These are phyloP conservation scores for Urechis unicinctus DNA, from an alignment of 2,888 invertebrate species.

Conservation along the genomic window DNA sequence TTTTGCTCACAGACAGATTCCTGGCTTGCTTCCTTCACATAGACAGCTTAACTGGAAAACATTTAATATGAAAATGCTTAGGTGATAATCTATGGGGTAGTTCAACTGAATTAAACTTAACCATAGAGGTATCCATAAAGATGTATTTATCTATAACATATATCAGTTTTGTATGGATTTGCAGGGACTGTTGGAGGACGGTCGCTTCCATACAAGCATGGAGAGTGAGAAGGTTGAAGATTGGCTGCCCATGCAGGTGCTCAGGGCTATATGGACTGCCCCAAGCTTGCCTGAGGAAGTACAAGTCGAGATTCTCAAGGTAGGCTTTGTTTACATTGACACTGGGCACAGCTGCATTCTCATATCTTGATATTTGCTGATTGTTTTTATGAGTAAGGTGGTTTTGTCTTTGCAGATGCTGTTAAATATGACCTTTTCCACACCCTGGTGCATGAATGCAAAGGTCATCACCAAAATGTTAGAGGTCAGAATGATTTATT, in stretches of 20 bases:
- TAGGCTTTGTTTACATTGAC: conserved; percentile 46
- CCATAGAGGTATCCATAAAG: neutral
- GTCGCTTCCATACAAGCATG: conserved; percentile 73
- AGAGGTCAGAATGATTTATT: conserved; percentile 59
- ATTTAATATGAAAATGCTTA: no score
- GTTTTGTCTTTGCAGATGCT: conserved; percentile 58
- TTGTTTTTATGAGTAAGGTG: neutral
- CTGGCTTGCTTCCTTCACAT: no score
- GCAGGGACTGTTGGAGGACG: conserved; percentile 83
- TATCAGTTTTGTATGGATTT: no score
- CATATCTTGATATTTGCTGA: no score
- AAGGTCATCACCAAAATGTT: conserved; percentile 79
- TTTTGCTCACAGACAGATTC: no score
- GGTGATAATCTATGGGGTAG: no score
- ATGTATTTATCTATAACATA: no score
- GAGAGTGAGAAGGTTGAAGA: conserved; percentile 87
- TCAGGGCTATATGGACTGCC: conserved; percentile 76
- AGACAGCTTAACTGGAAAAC: no score
- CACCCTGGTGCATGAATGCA: conserved; percentile 83
- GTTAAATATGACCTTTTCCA: conserved; percentile 78
- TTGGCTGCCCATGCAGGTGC: conserved; percentile 85
- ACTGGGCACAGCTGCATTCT: no score
- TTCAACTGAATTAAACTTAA: no score
- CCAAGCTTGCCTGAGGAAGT: conserved; percentile 77
- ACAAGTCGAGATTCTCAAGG: conserved; percentile 67